phyloP scores from a whole-genome alignment of 2,113 vertebrate species.

The Crotalus horridus region DNA sequence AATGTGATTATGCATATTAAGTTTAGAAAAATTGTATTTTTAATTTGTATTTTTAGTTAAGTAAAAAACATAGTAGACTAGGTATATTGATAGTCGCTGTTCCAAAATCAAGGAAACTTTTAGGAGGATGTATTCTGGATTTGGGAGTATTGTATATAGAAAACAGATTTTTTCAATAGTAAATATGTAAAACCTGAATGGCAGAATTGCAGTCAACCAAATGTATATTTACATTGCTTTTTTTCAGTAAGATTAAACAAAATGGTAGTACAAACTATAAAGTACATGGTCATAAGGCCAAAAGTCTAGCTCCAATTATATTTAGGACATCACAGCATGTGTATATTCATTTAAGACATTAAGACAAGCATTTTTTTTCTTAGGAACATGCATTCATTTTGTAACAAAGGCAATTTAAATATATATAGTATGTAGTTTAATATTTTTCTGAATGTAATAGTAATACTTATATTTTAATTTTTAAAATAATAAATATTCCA shows the following conservation, averaged over 20 bases:
- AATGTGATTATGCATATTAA: not conserved
- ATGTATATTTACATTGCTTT: slow-evolving; percentile 53
- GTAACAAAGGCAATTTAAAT: not conserved
- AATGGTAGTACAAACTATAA: slow-evolving; percentile 49
- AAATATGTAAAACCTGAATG: not conserved
- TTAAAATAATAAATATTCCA: not conserved
- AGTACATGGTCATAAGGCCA: slow-evolving; percentile 21
- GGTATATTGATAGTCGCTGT: not conserved
- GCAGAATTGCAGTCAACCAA: slow-evolving; percentile 27
- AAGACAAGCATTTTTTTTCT: not conserved
- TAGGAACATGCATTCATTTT: not conserved
- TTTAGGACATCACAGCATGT: not conserved
- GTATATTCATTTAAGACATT: not conserved
- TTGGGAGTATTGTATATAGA: not conserved
- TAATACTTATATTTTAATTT: not conserved
- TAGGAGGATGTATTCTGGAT: too few relatives aligned
- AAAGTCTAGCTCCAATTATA: not conserved
- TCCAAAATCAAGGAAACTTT: not conserved
- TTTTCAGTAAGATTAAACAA: slow-evolving; percentile 59
- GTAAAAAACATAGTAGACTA: not conserved
- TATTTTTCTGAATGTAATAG: not conserved
- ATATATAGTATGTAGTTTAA: not conserved
- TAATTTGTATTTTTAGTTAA: not conserved
- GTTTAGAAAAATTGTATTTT: not conserved
- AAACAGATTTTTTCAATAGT: not conserved